Conservation (phyloP, 2,797 vertebrate species). For the Sciurus vulgaris region DNA sequence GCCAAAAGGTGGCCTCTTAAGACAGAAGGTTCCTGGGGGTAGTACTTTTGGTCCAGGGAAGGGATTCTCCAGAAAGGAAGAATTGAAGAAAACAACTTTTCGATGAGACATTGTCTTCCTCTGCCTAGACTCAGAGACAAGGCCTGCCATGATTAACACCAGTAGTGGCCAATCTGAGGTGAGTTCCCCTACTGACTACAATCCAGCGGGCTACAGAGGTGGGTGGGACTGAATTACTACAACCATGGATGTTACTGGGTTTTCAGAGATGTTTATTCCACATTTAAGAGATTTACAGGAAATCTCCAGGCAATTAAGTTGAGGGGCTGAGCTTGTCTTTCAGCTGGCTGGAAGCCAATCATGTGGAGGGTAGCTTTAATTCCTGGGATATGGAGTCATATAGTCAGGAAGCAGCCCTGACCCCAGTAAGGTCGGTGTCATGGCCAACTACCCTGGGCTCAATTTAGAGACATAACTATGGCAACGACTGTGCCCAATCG, state of each 20-base stretch:
- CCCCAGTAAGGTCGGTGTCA: slow-evolving; percentile 74
- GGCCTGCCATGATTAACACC: fast-evolving
- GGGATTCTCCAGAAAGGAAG: not conserved
- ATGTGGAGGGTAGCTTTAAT: slow-evolving; percentile 66
- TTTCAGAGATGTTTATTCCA: slow-evolving; percentile 46
- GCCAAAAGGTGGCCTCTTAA: not conserved
- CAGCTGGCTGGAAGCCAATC: slow-evolving; percentile 69
- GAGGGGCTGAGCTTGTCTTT: slow-evolving; percentile 56
- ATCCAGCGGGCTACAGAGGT: not conserved
- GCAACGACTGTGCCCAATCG: slow-evolving; percentile 73
- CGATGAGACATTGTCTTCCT: not conserved
- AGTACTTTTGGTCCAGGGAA: not conserved
- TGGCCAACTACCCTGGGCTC: slow-evolving; percentile 80
- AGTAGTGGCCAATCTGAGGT: not conserved
- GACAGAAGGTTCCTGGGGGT: not conserved
- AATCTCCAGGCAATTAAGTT: slow-evolving; percentile 60
- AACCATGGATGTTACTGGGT: not conserved
- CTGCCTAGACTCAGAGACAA: not conserved
- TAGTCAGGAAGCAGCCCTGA: slow-evolving; percentile 80
- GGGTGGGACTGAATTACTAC: not conserved
- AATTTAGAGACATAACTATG: slow-evolving; percentile 78
- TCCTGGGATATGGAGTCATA: slow-evolving; percentile 78
- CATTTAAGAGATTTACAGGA: slow-evolving; percentile 76
- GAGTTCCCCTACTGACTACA: not conserved
- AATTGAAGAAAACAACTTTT: not conserved